Conservation (phyloP, 2,888 invertebrate species). For the Caenorhabditis sinica region DNA sequence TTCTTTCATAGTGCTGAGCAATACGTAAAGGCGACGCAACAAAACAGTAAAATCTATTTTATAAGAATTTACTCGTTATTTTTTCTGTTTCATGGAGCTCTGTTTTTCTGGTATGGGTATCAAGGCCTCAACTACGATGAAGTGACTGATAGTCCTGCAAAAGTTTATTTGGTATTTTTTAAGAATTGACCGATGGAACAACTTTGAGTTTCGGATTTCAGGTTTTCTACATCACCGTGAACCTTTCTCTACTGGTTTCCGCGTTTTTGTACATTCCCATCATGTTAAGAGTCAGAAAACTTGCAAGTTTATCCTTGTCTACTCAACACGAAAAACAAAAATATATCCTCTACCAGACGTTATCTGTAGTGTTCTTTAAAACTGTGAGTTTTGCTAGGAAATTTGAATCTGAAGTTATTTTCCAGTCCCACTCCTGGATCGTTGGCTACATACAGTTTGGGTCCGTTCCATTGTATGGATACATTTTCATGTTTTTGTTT, state of each 20-base stretch:
- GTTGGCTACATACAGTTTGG: background rate
- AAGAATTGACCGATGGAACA: too few relatives aligned
- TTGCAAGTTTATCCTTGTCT: background rate
- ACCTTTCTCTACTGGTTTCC: background rate
- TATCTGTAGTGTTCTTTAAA: background rate
- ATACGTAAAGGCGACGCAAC: too few relatives aligned
- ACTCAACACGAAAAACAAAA: background rate
- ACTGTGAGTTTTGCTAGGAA: background rate
- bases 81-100: background rate
- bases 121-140: background rate
- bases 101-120: background rate
- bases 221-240: background rate
- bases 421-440: conserved; percentile 5
- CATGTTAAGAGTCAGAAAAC: background rate
- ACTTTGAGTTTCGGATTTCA: background rate
- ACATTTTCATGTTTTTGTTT: background rate
- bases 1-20: background rate
- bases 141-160: too few relatives aligned
- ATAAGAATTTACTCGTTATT: background rate
- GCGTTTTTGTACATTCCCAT: background rate
- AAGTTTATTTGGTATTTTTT: too few relatives aligned
- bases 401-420: background rate
- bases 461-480: background rate
- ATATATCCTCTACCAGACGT: background rate
- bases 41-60: too few relatives aligned